Conservation (phyloP, 2,888 invertebrate genomes). For the Catocala nupta region DNA sequence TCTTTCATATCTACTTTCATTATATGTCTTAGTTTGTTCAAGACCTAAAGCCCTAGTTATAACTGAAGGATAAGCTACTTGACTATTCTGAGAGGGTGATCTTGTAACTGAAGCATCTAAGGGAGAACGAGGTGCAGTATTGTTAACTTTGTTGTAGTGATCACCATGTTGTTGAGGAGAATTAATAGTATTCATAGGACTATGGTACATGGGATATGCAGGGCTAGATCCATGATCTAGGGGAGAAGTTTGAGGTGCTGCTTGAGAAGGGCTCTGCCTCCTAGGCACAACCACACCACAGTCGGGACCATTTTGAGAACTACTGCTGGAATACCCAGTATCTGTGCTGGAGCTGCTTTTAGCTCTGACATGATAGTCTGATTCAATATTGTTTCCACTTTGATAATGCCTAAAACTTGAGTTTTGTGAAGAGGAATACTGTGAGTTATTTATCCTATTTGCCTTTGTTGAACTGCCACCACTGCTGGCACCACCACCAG, state of each 20-base stretch:
- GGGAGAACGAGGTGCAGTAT: conserved; percentile 89
- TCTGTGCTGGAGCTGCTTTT: conserved; percentile 89
- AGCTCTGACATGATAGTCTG: conserved; percentile 88
- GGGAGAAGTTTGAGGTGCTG: conserved; percentile 91
- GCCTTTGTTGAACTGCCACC: conserved; percentile 83
- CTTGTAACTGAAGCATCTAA: conserved; percentile 90
- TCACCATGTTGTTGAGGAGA: conserved; percentile 91
- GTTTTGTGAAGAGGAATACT: conserved; percentile 83
- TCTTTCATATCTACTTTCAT: conserved; percentile 86
- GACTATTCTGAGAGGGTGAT: conserved; percentile 87
- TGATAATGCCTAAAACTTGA: conserved; percentile 89
- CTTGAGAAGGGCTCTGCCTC: conserved; percentile 90
- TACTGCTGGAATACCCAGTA: conserved; percentile 88
- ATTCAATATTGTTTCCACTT: conserved; percentile 87
- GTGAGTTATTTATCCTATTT: conserved; percentile 81
- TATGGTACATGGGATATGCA: conserved; percentile 94
- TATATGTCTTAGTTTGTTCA: conserved; percentile 86
- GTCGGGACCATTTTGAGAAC: conserved; percentile 89
- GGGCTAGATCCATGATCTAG: conserved; percentile 92
- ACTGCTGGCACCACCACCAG: conserved; percentile 53
- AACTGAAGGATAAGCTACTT: conserved; percentile 94
- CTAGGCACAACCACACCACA: conserved; percentile 89
- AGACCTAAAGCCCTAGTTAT: conserved; percentile 91
- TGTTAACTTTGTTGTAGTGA: conserved; percentile 81
- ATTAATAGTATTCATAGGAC: conserved; percentile 92